phyloP scores from a whole-genome alignment of 35 echinoderm and acorn worm genomes.

The Lytechinus variegatus region DNA sequence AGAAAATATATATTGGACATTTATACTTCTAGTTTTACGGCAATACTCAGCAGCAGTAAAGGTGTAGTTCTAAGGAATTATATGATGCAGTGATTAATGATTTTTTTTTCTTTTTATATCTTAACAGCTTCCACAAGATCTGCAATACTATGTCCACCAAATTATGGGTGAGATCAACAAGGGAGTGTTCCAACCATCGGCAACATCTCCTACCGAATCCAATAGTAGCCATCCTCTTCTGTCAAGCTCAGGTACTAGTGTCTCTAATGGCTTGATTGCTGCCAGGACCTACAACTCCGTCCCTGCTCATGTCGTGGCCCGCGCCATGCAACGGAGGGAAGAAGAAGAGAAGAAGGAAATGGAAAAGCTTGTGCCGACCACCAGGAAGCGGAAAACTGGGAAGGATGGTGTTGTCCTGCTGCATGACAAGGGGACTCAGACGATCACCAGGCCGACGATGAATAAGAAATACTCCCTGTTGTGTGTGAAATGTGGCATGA shows the following conservation, averaged over 20 bases:
- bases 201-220: conserved; percentile 41
- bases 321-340: conserved; percentile 89
- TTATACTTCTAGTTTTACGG: not conserved
- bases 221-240: conserved; percentile 74
- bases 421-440: conserved; percentile 95
- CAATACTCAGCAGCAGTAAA: too few relatives aligned
- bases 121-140: conserved; percentile 93
- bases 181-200: conserved; percentile 47
- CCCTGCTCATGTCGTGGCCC: conserved; percentile 84
- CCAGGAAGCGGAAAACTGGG: conserved; percentile 56
- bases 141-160: conserved; percentile 98
- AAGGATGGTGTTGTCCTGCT: conserved; percentile 57
- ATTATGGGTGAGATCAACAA: conserved; percentile 87
- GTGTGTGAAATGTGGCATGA: conserved; percentile 80
- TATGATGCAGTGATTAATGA: not conserved
- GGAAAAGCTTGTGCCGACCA: conserved; percentile 81
- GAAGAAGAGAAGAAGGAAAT: conserved; percentile 91
- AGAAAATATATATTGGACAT: not conserved
- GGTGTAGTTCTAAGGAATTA: too few relatives aligned
- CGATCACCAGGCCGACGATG: conserved; percentile 50
- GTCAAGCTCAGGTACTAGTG: conserved; percentile 17
- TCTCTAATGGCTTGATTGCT: conserved; percentile 68
- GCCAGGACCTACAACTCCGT: conserved; percentile 87
- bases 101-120: not conserved
- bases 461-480: conserved; percentile 72